These are phyloP conservation scores for Melieria crassipennis DNA, from an alignment of 2,888 invertebrate genomes.

Conservation along the genomic window DNA sequence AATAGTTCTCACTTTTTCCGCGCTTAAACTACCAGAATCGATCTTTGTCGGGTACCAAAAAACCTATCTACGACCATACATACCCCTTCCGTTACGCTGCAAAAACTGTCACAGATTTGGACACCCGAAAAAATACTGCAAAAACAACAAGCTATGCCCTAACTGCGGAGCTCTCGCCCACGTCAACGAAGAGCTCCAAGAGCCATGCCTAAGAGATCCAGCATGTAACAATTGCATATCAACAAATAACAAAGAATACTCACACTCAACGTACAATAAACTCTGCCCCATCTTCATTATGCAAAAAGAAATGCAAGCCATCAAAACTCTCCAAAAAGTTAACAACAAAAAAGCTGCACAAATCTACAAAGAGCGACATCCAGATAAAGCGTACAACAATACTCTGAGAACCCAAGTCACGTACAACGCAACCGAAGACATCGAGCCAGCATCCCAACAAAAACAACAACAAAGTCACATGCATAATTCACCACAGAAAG, in stretches of 20 bases:
- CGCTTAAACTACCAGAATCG: too few relatives aligned
- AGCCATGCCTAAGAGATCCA: conserved; percentile 1
- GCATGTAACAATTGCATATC: conserved; percentile 7
- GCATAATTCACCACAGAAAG: too few relatives aligned
- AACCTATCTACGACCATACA: too few relatives aligned
- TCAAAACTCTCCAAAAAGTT: conserved; percentile 12
- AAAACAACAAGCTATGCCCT: too few relatives aligned
- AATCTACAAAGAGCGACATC: conserved; percentile 1
- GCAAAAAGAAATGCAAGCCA: conserved; percentile 17
- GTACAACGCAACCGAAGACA: not conserved
- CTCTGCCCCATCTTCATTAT: conserved; percentile 3
- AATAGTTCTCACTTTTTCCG: too few relatives aligned
- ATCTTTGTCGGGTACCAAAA: too few relatives aligned
- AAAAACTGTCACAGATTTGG: too few relatives aligned
- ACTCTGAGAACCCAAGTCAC: not conserved
- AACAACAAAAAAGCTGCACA: conserved; percentile 9
- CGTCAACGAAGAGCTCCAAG: conserved; percentile 3
- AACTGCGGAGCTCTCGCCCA: not conserved
- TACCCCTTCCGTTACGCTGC: too few relatives aligned
- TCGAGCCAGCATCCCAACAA: not conserved
- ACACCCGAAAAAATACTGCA: too few relatives aligned
- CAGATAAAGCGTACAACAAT: not conserved
- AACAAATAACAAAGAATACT: not conserved
- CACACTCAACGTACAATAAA: conserved; percentile 1
- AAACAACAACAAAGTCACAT: too few relatives aligned